Conservation (phyloP, 2,797 vertebrate species). For the Sebastes minor region DNA sequence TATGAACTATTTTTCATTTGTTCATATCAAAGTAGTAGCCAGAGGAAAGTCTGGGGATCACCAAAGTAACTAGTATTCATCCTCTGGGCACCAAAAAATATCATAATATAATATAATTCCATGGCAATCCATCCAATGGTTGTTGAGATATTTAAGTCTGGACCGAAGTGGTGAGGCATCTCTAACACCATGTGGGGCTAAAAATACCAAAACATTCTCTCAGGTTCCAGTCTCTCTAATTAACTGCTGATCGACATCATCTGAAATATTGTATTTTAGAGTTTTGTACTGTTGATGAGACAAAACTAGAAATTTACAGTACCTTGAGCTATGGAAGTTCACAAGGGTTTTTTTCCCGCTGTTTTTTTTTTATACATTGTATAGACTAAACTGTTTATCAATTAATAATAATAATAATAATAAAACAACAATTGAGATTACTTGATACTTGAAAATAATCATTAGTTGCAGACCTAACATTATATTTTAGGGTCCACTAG, state of each 20-base stretch:
- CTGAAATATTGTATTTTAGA: background rate
- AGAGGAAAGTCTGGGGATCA: background rate
- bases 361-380: background rate
- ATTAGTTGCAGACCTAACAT: background rate
- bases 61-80: background rate
- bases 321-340: background rate
- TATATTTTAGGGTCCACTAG: background rate
- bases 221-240: background rate
- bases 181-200: no score
- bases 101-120: background rate
- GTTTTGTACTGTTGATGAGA: background rate
- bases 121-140: background rate
- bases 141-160: background rate
- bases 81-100: no score
- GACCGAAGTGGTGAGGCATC: background rate
- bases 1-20: background rate
- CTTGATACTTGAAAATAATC: background rate
- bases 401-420: background rate
- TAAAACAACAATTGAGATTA: background rate
- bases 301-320: background rate
- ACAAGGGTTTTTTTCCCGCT: no score
- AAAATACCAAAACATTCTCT: background rate
- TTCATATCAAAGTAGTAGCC: background rate
- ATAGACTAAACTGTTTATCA: background rate
- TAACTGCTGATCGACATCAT: background rate